Percentiles rank a stretch among this genome's conserved stretches.
phyloP scores from a whole-genome alignment of 2,888 invertebrate genomes.

The Nyleta sp. region DNA sequence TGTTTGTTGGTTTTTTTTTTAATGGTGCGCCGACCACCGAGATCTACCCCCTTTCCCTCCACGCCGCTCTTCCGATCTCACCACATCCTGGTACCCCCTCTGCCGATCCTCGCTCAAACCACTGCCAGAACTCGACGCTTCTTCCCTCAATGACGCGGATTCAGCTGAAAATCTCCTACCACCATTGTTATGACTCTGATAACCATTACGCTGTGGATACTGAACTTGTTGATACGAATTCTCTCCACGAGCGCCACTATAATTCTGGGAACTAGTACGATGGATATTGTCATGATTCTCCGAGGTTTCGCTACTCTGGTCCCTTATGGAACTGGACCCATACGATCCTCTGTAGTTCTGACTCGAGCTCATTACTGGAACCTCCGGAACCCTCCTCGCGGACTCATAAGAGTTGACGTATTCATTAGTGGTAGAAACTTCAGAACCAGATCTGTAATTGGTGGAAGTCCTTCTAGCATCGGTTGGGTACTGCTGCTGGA shows the following conservation, averaged over 20 bases:
- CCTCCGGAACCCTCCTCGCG: slow-evolving; percentile 16
- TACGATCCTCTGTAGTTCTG: slow-evolving; percentile 9
- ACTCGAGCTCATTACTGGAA: neutral
- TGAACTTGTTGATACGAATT: slow-evolving; percentile 6
- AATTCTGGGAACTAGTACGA: slow-evolving; percentile 8
- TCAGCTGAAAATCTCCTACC: neutral
- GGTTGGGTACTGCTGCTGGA: neutral
- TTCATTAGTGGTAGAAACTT: slow-evolving; percentile 6
- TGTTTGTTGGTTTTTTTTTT: no score
- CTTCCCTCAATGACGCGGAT: slow-evolving; percentile 6
- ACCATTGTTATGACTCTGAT: slow-evolving; percentile 4
- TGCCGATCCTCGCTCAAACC: slow-evolving; percentile 2
- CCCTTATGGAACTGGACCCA: neutral
- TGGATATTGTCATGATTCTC: neutral
- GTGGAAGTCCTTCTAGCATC: neutral
- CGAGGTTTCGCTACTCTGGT: neutral
- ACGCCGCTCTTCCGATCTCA: no score
- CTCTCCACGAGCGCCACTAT: neutral
- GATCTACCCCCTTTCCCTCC: no score
- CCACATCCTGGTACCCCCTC: slow-evolving; percentile 4
- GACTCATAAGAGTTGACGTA: slow-evolving; percentile 9
- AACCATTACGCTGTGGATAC: slow-evolving; percentile 11
- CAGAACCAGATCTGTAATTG: slow-evolving; percentile 6
- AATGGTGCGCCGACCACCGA: no score
- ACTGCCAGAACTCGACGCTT: neutral